Conservation (phyloP, 2,113 vertebrate species). For the Nannobrachium achirus region DNA sequence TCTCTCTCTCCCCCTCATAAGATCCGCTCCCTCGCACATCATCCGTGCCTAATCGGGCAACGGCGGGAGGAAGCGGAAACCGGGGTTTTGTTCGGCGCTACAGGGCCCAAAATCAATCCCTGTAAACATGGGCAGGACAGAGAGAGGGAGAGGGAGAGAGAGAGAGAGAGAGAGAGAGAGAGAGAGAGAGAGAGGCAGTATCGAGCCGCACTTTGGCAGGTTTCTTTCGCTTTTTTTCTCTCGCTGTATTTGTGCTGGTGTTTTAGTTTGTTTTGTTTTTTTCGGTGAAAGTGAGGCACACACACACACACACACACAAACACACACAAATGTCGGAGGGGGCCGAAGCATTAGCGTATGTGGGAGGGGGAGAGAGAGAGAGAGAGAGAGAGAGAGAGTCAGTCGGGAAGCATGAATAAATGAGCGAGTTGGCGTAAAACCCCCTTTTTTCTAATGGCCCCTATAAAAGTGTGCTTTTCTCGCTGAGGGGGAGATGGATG, state of each 20-base stretch:
- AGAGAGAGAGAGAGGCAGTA: constrained; percentile 37
- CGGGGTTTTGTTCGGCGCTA: constrained; percentile 5
- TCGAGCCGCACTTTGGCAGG: constrained; percentile 37
- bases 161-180: constrained; percentile 24
- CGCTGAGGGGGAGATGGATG: constrained; percentile 1
- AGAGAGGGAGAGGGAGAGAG: constrained; percentile 16
- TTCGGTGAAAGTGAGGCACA: background rate
- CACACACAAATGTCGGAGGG: constrained; percentile 18
- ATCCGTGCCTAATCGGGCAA: constrained; percentile 52
- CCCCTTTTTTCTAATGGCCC: constrained; percentile 29
- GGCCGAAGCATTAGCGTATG: constrained; percentile 33
- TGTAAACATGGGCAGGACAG: constrained; percentile 45
- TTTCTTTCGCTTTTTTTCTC: constrained; percentile 35
- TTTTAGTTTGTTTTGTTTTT: too few species aligned
- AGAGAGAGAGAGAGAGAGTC: background rate
- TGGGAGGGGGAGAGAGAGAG: background rate
- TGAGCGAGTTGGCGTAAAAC: constrained; percentile 16
- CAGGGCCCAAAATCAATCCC: constrained; percentile 51
- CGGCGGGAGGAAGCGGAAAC: constrained; percentile 27
- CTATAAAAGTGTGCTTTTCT: constrained; percentile 21
- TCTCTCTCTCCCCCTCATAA: too few species aligned
- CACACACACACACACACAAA: constrained; percentile 19
- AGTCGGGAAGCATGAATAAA: constrained; percentile 51
- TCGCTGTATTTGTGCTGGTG: background rate
- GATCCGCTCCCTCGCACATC: constrained; percentile 17